These are phyloP conservation scores for Tetraneura akinire DNA, from an alignment of 1,140 invertebrate genomes.

Conservation along the genomic window DNA sequence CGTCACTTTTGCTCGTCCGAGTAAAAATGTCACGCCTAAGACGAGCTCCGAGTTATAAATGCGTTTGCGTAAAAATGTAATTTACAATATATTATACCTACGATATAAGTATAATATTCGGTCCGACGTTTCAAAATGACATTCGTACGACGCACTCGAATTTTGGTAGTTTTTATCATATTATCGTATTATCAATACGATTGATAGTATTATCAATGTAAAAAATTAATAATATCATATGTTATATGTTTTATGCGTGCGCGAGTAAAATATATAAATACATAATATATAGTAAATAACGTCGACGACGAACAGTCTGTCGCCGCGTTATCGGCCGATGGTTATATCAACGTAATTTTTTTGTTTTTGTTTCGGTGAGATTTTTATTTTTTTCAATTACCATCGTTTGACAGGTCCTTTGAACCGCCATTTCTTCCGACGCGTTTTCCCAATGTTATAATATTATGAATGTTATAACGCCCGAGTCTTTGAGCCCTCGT, in stretches of 20 bases:
- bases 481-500: neutral
- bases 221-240: too few relatives aligned
- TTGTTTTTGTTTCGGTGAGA: neutral
- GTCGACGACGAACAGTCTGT: neutral
- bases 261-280: neutral
- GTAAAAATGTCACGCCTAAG: too few relatives aligned
- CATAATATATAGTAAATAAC: neutral
- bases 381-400: constrained; percentile 26
- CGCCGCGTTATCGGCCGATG: neutral
- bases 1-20: neutral
- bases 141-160: too few relatives aligned
- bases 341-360: neutral
- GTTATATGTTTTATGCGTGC: too few relatives aligned
- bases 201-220: too few relatives aligned
- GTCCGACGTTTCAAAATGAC: too few relatives aligned
- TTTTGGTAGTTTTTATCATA: too few relatives aligned
- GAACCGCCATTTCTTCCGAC: constrained; percentile 12
- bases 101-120: neutral
- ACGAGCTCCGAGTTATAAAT: too few relatives aligned
- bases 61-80: too few relatives aligned
- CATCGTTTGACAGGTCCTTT: constrained; percentile 15
- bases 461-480: neutral
- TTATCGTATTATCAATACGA: too few relatives aligned
- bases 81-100: neutral
- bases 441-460: constrained; percentile 31